These are phyloP conservation scores for Anthoscopus minutus DNA, from an alignment of 2,113 vertebrate genomes.

Conservation along the genomic window DNA sequence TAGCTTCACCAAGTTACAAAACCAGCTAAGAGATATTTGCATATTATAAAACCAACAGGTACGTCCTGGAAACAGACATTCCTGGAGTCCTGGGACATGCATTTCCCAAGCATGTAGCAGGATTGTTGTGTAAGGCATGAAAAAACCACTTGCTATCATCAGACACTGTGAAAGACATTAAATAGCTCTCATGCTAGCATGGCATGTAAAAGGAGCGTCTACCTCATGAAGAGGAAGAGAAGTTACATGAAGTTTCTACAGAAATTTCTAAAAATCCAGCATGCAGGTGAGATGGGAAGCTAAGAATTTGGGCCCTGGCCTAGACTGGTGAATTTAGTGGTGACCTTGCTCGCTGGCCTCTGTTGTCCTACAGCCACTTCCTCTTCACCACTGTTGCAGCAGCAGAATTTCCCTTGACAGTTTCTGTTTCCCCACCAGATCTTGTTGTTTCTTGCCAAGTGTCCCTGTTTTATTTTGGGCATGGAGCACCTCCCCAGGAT, in stretches of 20 bases:
- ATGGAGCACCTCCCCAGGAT: not conserved
- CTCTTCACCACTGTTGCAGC: not conserved
- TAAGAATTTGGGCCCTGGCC: not conserved
- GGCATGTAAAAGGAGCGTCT: not conserved
- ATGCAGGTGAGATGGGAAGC: not conserved
- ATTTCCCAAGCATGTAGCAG: not conserved
- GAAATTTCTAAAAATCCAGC: not conserved
- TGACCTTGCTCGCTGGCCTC: not conserved
- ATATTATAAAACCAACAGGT: not conserved
- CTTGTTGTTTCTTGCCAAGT: not conserved
- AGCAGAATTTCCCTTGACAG: not conserved
- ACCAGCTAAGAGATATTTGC: not conserved
- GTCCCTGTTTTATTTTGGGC: not conserved
- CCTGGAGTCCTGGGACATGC: not conserved
- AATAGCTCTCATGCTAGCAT: not conserved
- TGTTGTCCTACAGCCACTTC: not conserved
- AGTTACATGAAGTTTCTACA: not conserved
- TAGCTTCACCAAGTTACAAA: not conserved
- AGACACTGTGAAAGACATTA: not conserved
- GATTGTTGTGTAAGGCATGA: not conserved
- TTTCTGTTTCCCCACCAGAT: not conserved
- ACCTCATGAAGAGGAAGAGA: not conserved
- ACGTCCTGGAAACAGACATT: not conserved
- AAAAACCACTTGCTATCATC: not conserved
- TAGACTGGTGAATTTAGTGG: not conserved